A percentile compares a stretch with the other conserved stretches of the same genome.
Conservation (phyloP, 2,113 vertebrate species). For the Orycteropus afer region DNA sequence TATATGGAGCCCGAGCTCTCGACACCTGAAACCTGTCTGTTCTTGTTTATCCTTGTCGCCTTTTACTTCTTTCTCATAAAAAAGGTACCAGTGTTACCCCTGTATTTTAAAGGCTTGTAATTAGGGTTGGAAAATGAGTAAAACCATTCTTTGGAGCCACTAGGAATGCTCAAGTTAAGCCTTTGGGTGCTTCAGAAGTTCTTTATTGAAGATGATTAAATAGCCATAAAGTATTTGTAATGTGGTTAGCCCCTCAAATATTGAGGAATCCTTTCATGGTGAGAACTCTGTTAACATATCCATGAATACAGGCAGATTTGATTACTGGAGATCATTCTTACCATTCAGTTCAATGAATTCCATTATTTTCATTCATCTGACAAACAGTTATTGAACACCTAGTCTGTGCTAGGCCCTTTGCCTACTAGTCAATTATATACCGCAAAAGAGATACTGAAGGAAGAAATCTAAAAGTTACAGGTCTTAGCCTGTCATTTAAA, state of each 20-base stretch:
- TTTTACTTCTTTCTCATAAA: slow-evolving; percentile 46
- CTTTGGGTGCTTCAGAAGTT: slow-evolving; percentile 46
- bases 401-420: background rate
- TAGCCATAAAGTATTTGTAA: slow-evolving; percentile 6
- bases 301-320: slow-evolving; percentile 17
- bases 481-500: slow-evolving; percentile 5
- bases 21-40: background rate
- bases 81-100: background rate
- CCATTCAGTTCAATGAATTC: background rate
- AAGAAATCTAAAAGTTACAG: background rate
- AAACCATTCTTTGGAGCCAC: background rate
- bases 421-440: background rate
- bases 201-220: background rate
- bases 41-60: background rate
- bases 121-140: background rate
- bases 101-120: slow-evolving; percentile 52
- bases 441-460: background rate
- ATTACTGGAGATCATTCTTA: background rate
- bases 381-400: background rate
- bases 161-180: slow-evolving; percentile 22
- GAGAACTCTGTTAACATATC: slow-evolving; percentile 7
- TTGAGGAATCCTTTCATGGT: slow-evolving; percentile 2
- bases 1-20: background rate
- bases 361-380: background rate
- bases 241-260: background rate